Conservation (phyloP, 2,113 vertebrate species). For the Psittacula cyanocephala region DNA sequence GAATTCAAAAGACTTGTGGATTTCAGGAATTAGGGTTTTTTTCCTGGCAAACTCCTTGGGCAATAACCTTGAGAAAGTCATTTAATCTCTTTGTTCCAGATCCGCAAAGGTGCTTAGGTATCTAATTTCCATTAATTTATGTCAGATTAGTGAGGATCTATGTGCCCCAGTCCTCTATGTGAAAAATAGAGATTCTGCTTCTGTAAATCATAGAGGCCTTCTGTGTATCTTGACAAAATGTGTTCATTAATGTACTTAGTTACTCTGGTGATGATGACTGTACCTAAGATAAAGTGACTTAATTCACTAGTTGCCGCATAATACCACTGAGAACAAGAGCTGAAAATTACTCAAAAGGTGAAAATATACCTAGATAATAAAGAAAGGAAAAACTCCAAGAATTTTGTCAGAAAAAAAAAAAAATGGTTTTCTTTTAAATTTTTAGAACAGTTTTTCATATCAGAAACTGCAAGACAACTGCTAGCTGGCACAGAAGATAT, state of each 20-base stretch:
- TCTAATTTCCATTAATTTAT: constrained; percentile 38
- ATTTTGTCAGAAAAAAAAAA: neutral
- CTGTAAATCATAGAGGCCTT: neutral
- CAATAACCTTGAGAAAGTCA: neutral
- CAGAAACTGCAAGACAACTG: neutral
- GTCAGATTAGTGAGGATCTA: neutral
- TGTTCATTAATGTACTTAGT: constrained; percentile 13
- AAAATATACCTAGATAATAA: neutral
- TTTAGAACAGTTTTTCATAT: neutral
- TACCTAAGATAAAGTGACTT: neutral
- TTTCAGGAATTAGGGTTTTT: neutral
- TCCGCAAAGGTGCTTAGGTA: neutral
- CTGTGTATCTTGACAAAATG: neutral
- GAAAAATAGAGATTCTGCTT: neutral
- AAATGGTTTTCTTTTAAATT: neutral
- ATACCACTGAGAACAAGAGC: neutral
- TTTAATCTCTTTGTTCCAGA: neutral
- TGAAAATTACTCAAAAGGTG: neutral
- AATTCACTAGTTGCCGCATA: constrained; percentile 21
- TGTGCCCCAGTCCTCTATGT: neutral
- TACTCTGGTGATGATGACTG: neutral
- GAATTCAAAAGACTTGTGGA: neutral
- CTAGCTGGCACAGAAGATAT: neutral
- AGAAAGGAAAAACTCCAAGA: neutral
- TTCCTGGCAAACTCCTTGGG: neutral